Evolutionary conservation across 2,797 vertebrate species (phyloP), one percentile per base, ranked within the genome.

Genomic region (Sitta carolinensis): DNA sequence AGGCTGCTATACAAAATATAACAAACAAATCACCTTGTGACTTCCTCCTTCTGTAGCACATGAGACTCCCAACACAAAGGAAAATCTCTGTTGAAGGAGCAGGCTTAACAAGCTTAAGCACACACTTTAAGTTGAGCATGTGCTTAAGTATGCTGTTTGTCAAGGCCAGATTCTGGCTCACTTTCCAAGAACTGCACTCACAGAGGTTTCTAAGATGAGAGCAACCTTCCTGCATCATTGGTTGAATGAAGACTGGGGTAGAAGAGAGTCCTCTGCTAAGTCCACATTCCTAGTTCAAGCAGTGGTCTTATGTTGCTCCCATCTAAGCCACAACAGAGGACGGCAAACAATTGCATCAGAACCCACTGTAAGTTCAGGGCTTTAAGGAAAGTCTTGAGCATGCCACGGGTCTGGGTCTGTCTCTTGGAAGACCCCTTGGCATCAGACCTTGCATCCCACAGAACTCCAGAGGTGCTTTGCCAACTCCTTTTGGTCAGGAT

Each of bases 21-120:
- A 92, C 73, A 92, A 96, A 90, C 26, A 84, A 88, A 90, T 73
- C 87, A 92, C 48, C 63, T 59, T 76, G 55, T 87, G 88, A 74
- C 55, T 76, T 63, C 45, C 82, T 7, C 7, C 9, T 82, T 90
- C 77, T 79, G 50, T 32, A 93, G 90, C 77, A 94, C 93, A 90
- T 73, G 43, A 94, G 87, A 85, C 59, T 87, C 63, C 55, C 70
- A 88, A 59, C 40, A 76, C 52, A 90, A 94, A 88, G 32, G 52
- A 93, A 86, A 88, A 91, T 59, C n/a, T 54, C 85, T 76, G 48
- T 50, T 94, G 80, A 90, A 90, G 70, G 18, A 94, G 83, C n/a
- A 52, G 45, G 47, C 67, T 96, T 86, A 86, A 70, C 52, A 87
- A 82, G 70, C 67, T 90, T 77, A 94, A 92, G 70, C 45, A 87